Conservation (phyloP, 2,888 invertebrate genomes). For the Tachina lurida region DNA sequence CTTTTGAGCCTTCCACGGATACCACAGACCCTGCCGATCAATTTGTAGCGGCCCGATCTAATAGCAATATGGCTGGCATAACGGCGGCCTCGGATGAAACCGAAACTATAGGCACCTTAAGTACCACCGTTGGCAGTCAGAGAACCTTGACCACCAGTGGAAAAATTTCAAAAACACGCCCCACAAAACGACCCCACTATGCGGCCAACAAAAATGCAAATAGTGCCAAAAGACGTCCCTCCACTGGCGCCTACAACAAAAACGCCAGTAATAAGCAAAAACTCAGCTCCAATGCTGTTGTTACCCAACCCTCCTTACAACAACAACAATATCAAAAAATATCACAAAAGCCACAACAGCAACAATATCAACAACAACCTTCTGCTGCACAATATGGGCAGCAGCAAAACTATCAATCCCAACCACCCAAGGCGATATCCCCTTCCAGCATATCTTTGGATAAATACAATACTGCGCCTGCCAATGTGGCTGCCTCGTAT, state of each 20-base stretch:
- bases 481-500: conserved; percentile 71
- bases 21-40: conserved; percentile 80
- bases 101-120: conserved; percentile 72
- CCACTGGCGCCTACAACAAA: conserved; percentile 74
- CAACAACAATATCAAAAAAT: conserved; percentile 72
- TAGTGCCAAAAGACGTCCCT: conserved; percentile 76
- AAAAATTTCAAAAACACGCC: conserved; percentile 77
- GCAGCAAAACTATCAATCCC: conserved; percentile 69
- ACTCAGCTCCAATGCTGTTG: conserved; percentile 67
- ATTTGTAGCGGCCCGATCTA: conserved; percentile 81
- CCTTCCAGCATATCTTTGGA: conserved; percentile 61
- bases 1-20: conserved; percentile 77
- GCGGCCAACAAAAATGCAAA: conserved; percentile 71
- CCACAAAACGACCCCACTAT: conserved; percentile 77
- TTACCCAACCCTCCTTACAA: conserved; percentile 73
- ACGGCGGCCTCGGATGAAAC: conserved; percentile 79
- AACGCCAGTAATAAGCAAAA: conserved; percentile 72
- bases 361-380: conserved; percentile 70
- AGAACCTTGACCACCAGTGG: conserved; percentile 79
- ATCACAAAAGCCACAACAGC: conserved; percentile 74
- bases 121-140: conserved; percentile 77
- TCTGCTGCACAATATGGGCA: conserved; percentile 63
- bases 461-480: conserved; percentile 70
- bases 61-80: conserved; percentile 79
- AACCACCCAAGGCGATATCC: conserved; percentile 66